These are phyloP conservation scores for Arothron firmamentum DNA, from an alignment of 2,113 vertebrate species.

Conservation along the genomic window DNA sequence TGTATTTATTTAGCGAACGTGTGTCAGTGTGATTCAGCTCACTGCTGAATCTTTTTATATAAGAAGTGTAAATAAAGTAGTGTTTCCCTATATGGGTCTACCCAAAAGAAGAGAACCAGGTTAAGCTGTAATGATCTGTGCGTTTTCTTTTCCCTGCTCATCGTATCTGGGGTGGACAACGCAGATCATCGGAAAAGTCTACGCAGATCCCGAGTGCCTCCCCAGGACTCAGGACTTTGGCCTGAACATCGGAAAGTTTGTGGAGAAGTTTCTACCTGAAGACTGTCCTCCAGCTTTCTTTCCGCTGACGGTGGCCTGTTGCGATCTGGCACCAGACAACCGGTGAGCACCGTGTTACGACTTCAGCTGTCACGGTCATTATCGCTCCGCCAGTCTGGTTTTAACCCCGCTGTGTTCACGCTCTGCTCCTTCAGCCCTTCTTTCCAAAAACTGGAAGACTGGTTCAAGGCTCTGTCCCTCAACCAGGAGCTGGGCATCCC, in stretches of 20 bases:
- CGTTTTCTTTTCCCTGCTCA: too few relatives aligned
- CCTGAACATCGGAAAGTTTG: slow-evolving; percentile 90
- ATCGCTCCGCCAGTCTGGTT: slow-evolving; percentile 43
- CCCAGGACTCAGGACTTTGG: slow-evolving; percentile 94
- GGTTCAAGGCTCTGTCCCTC: slow-evolving; percentile 86
- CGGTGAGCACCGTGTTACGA: slow-evolving; percentile 74
- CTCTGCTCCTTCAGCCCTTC: slow-evolving; percentile 75
- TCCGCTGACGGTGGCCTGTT: slow-evolving; percentile 90
- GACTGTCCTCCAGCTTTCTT: slow-evolving; percentile 93
- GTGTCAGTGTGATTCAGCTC: too few relatives aligned
- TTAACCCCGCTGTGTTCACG: slow-evolving; percentile 24
- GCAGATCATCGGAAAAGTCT: slow-evolving; percentile 97
- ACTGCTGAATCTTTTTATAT: too few relatives aligned
- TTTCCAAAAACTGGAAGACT: slow-evolving; percentile 94
- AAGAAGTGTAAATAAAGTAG: too few relatives aligned
- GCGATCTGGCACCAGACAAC: slow-evolving; percentile 88
- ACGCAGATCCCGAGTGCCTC: slow-evolving; percentile 93
- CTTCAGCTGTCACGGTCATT: slow-evolving; percentile 2
- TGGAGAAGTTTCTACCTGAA: slow-evolving; percentile 93
- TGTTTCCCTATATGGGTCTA: too few relatives aligned
- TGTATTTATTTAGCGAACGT: too few relatives aligned
- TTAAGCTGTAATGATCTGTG: too few relatives aligned
- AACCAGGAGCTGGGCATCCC: slow-evolving; percentile 92
- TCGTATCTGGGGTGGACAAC: background rate
- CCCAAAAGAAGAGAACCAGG: too few relatives aligned